phyloP scores from a whole-genome alignment of 2,113 vertebrate genomes.

The Gallinago media region DNA sequence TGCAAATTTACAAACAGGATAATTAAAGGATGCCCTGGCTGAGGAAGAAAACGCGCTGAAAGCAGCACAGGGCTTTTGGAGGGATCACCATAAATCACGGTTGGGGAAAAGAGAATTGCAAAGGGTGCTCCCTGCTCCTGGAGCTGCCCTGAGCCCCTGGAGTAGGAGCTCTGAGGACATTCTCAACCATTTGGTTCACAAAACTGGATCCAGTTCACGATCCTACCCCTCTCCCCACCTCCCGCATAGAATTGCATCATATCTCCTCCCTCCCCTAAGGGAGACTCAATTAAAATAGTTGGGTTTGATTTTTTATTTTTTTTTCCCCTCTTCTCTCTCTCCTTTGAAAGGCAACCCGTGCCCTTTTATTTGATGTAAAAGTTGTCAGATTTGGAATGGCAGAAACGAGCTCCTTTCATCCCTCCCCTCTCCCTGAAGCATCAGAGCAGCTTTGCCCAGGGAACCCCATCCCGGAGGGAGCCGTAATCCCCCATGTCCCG shows the following conservation, averaged over 20 bases:
- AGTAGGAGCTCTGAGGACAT: background rate
- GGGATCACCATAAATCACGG: background rate
- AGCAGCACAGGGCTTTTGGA: background rate
- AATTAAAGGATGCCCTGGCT: slow-evolving; percentile 32
- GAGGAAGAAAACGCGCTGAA: background rate
- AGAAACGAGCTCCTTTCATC: background rate
- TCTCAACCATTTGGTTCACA: background rate
- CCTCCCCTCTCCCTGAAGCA: too few species aligned
- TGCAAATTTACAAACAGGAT: slow-evolving; percentile 29
- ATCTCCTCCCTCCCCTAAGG: slow-evolving; percentile 35
- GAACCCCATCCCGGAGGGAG: background rate
- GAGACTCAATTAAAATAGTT: background rate
- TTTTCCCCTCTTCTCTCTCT: background rate
- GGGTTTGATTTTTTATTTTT: background rate
- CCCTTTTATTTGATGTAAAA: background rate
- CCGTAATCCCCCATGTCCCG: background rate
- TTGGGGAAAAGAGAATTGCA: background rate
- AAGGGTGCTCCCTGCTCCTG: background rate
- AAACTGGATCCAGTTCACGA: background rate
- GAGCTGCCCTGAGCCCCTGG: background rate
- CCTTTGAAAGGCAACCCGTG: background rate
- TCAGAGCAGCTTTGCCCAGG: background rate
- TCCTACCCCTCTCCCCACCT: background rate
- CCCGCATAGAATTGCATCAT: background rate
- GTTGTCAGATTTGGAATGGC: background rate